Base-by-base conservation (phyloP, 2,113 vertebrate species). In the Gila orcuttii region DNA sequence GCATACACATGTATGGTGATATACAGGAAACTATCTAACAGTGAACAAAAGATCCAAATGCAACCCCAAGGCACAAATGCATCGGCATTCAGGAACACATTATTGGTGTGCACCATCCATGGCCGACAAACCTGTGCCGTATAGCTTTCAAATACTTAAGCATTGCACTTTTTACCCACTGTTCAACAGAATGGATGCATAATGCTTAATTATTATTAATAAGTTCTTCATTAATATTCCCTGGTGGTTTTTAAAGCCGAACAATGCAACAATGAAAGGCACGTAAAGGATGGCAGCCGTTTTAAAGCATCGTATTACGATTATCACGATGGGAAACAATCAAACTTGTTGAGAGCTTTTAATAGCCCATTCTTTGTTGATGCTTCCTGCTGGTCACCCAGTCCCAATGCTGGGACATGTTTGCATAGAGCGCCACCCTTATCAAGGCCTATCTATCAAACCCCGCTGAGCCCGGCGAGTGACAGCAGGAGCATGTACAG, bases 401-500 rank as follows among this genome's bases (percentile, higher is more conserved):
- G 66, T 36, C 81, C 25, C 68, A 60, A 31, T 45, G 23, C 60
- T 77, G 85, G 81, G 75, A 75, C 73, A 64, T 87, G 84, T 89
- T 89, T 87, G 85, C 87, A 45, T 55, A 64, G 45, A 73, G 83
- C 85, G 74, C 83, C 55, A 76, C 81, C 89, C 86, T 92, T 89
- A 88, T 92, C 89, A 36, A 71, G 86, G 83, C 84, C 36, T 45
- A 87, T 85, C 91, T 84, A 59, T 36, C 79, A 17, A 86, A 39
- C 42, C 39, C 86, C 86, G 84, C 59, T n/a, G 77, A 80, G 79
- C 86, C 89, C 84, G 73, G 85, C 88, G 84, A 84, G 62, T 77
- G 84, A 86, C 90, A 85, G 87, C 88, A 85, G 83, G 88, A 82
- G 78, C 68, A 82, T 79, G 55, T 86, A 88, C 85, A 68, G 87